Evolutionary conservation across 2,113 vertebrate genomes (phyloP).

Genomic region (Nothoprocta pentlandii): DNA sequence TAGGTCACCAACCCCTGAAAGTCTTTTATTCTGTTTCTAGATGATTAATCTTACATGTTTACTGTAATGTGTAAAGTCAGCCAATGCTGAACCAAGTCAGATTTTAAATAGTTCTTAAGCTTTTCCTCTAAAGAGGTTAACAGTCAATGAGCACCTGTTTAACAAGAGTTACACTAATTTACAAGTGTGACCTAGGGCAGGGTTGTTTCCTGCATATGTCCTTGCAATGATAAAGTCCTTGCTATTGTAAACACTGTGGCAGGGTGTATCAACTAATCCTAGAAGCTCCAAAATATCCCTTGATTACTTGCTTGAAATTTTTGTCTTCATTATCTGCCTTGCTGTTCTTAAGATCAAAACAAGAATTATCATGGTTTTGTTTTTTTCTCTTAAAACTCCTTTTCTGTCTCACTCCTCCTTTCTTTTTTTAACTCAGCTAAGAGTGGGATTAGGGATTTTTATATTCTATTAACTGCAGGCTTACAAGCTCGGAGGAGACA

Average conservation of each 20-base stretch:
- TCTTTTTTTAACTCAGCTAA: neutral
- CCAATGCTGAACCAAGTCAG: neutral
- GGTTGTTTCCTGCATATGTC: neutral
- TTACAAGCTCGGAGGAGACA: constrained; percentile 57
- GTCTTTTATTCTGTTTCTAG: neutral
- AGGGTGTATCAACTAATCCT: neutral
- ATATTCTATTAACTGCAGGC: constrained; percentile 31
- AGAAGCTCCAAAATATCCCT: neutral
- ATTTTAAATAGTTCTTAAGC: neutral
- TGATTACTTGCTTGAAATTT: neutral
- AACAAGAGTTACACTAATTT: neutral
- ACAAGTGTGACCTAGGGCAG: neutral
- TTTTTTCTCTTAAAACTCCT: neutral
- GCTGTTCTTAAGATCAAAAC: neutral
- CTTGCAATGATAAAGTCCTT: neutral
- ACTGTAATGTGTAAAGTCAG: neutral
- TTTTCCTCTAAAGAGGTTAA: neutral
- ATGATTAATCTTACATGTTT: neutral
- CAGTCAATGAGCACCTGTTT: neutral
- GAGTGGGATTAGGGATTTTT: constrained; percentile 15
- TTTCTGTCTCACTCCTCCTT: neutral
- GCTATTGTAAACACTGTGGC: neutral
- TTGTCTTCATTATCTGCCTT: neutral
- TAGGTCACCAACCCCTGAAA: neutral
- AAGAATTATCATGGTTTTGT: neutral